Percentiles rank a stretch among this genome's conserved stretches.
Evolutionary conservation across 2,113 vertebrate species (phyloP).

Genomic region (Pseudonaja textilis): DNA sequence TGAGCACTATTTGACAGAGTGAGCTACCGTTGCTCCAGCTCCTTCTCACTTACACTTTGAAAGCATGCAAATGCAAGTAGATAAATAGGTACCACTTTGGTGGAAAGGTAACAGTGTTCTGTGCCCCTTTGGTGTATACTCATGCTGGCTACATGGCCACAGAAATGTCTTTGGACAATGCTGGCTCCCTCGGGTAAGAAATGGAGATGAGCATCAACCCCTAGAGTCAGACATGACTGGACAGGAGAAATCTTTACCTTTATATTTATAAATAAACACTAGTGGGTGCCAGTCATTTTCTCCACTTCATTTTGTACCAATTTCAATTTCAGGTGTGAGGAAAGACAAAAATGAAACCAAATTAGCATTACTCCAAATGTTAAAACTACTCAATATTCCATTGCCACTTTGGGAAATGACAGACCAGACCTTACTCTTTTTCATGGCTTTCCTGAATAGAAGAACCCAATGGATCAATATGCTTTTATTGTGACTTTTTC

Average conservation of each 20-base stretch:
- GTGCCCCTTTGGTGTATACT: neutral
- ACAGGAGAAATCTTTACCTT: neutral
- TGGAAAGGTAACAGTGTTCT: neutral
- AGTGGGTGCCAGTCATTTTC: neutral
- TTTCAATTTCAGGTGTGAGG: conserved; percentile 28
- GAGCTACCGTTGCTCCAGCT: neutral
- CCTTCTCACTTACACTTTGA: neutral
- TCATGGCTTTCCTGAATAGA: neutral
- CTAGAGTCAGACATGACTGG: neutral
- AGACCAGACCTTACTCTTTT: neutral
- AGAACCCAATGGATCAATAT: no score
- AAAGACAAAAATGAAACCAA: conserved; percentile 33
- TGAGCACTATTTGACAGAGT: accelerated
- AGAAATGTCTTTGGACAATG: neutral
- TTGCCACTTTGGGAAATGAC: neutral
- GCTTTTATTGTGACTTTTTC: neutral
- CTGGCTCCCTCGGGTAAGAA: neutral
- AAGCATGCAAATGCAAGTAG: neutral
- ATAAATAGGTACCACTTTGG: neutral
- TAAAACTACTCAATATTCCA: neutral
- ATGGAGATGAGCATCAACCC: neutral
- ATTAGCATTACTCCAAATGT: neutral
- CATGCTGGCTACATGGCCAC: neutral
- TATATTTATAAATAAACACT: neutral
- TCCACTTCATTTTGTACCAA: neutral